Evolutionary conservation across 2,113 vertebrate species (phyloP), one percentile per base, ranked within the genome.

Genomic region (Petrocephalus microphthalmus): DNA sequence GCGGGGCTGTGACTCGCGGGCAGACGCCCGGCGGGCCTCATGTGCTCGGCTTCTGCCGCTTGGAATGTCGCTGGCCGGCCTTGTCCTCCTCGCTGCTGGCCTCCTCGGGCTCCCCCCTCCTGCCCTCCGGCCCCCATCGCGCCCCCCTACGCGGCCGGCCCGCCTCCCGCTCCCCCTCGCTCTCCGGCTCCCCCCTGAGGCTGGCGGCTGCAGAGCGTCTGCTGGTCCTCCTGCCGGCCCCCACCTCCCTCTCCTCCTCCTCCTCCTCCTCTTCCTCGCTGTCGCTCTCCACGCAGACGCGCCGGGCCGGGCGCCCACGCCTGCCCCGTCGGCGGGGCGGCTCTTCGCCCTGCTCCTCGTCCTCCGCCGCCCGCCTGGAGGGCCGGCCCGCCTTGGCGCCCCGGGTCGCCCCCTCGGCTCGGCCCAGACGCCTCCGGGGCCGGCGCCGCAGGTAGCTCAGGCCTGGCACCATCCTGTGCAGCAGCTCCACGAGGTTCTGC

Each of bases 381-480:
- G 88, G 10, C 45, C 57, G 19, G 88, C 91, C 89, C 90, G 93
- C 88, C 60, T 90, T 86, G 0, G 92, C 92, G 10, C 81, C 42
- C 33, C 45, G 81, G 81, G 20, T 17, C 7, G 0, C 45, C 71
- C 95, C 91, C 0, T 51, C 90, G 0, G 91, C 90, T 2, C 90
- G 87, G 42, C 51, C 90, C 90, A 92, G 89, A 7, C 94, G 95
- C 92, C 97, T 97, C 94, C 96, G 97, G 60, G 92, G 92, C 89
- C 95, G 97, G 64, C 98, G 95, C 52, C 98, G 97, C 11, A 96
- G 92, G 88, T 99, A 99, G 0, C 91, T 93, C 93, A 98, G 95
- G 91, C 97, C 95, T 0, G 98, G 98, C 86, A 99, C 95, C 92
- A 96, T 96, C 92, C 98, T 98, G 56, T 96, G 96, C 88, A 99